Conservation (phyloP, 2,888 invertebrate species). For the Caenorhabditis angaria region DNA sequence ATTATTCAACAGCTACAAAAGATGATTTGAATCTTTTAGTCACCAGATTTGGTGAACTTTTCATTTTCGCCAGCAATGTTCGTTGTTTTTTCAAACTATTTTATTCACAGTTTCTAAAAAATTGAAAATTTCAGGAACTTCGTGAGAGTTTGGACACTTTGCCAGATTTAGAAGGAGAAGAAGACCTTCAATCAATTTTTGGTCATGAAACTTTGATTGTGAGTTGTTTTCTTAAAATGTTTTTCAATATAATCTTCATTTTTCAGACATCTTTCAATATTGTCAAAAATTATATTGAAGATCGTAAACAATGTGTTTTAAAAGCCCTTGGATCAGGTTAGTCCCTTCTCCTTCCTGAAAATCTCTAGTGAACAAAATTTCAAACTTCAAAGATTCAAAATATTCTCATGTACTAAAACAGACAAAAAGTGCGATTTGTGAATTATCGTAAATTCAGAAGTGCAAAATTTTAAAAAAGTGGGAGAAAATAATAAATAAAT, state of each 20-base stretch:
- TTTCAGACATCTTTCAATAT: slow-evolving; percentile 18
- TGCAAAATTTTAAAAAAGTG: background rate
- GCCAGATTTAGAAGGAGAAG: slow-evolving; percentile 83
- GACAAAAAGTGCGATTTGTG: background rate
- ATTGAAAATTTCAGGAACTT: slow-evolving; percentile 30
- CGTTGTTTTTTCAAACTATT: slow-evolving; percentile 3
- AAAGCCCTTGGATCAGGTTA: slow-evolving; percentile 36
- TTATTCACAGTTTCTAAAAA: background rate
- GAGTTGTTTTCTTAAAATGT: background rate
- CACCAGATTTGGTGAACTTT: slow-evolving; percentile 39
- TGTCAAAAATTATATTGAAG: slow-evolving; percentile 32
- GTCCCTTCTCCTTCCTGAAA: background rate
- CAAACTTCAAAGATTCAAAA: background rate
- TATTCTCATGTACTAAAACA: background rate
- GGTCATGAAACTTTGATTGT: slow-evolving; percentile 34
- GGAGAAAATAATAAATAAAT: background rate
- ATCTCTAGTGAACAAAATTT: too few species aligned
- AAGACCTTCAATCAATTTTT: slow-evolving; percentile 84
- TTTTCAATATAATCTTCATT: background rate
- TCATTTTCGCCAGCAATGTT: slow-evolving; percentile 44
- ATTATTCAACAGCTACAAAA: slow-evolving; percentile 54
- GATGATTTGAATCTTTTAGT: slow-evolving; percentile 44
- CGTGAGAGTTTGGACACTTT: slow-evolving; percentile 80
- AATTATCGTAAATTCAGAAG: background rate
- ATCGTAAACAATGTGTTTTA: slow-evolving; percentile 22